phyloP scores from a whole-genome alignment of 2,113 vertebrate genomes.

The Hippocampus comes region DNA sequence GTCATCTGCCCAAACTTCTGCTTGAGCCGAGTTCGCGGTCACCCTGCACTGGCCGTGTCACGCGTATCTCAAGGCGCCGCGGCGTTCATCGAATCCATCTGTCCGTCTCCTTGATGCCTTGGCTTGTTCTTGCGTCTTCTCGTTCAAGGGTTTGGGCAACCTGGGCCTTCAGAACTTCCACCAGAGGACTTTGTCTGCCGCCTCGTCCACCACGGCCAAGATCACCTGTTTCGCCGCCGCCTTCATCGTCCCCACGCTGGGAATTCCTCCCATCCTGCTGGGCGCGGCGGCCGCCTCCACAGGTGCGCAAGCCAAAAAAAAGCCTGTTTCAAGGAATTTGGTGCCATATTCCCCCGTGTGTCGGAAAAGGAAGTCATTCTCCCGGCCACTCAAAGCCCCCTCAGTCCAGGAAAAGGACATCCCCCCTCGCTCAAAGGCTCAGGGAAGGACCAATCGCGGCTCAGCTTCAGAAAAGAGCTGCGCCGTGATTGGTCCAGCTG shows the following conservation, averaged over 20 bases:
- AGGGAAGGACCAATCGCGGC: no score
- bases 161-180: slow-evolving; percentile 78
- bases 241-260: slow-evolving; percentile 63
- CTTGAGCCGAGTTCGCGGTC: no score
- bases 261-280: slow-evolving; percentile 74
- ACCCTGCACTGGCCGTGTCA: no score
- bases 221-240: slow-evolving; percentile 72
- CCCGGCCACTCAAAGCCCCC: no score
- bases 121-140: background rate
- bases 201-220: slow-evolving; percentile 66
- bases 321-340: no score
- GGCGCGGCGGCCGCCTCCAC: slow-evolving; percentile 76
- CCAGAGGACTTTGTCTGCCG: slow-evolving; percentile 73
- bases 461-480: no score
- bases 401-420: no score
- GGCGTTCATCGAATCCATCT: background rate
- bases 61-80: background rate
- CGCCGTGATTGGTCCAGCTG: no score
- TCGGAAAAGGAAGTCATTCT: no score
- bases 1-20: no score
- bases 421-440: no score
- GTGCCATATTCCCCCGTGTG: no score
- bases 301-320: slow-evolving; percentile 46
- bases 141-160: slow-evolving; percentile 71
- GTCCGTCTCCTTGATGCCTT: background rate